These are phyloP conservation scores for Coreius guichenoti DNA, from an alignment of 2,797 vertebrate genomes.

Conservation along the genomic window DNA sequence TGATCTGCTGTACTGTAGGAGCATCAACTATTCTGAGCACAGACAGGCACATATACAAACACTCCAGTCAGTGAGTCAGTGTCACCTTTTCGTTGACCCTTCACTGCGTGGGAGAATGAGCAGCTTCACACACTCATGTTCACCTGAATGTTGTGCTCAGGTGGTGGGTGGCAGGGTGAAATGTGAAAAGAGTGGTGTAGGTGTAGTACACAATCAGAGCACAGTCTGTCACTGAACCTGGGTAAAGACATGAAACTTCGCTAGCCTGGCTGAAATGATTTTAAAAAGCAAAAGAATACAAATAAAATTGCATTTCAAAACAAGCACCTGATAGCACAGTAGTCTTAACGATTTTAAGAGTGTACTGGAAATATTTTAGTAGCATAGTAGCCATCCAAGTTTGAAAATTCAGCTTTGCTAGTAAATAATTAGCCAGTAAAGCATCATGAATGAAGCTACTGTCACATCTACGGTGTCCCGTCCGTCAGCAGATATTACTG, in stretches of 20 bases:
- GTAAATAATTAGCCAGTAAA: background rate
- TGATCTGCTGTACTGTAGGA: slow-evolving; percentile 45
- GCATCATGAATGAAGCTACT: background rate
- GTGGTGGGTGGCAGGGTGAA: slow-evolving; percentile 56
- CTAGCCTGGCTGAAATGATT: slow-evolving; percentile 25
- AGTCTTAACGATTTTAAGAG: background rate
- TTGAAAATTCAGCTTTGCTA: background rate
- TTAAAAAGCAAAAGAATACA: background rate
- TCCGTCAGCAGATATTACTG: background rate
- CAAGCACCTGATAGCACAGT: background rate
- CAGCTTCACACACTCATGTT: slow-evolving; percentile 64
- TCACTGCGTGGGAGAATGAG: slow-evolving; percentile 79
- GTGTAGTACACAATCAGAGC: slow-evolving; percentile 40
- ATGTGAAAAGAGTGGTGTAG: slow-evolving; percentile 53
- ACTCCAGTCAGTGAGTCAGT: slow-evolving; percentile 82
- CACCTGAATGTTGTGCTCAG: slow-evolving; percentile 66
- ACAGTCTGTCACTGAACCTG: slow-evolving; percentile 25
- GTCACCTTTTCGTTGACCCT: slow-evolving; percentile 81
- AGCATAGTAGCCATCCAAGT: too few relatives aligned
- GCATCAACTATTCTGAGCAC: slow-evolving; percentile 52
- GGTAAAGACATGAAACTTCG: slow-evolving; percentile 32
- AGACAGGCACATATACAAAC: slow-evolving; percentile 47
- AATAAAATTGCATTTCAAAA: background rate
- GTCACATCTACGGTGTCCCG: background rate
- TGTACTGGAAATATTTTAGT: background rate